Percentiles rank a stretch among this genome's conserved stretches.
Evolutionary conservation across 2,113 vertebrate species (phyloP).

Genomic region (Mastomys natalensis): DNA sequence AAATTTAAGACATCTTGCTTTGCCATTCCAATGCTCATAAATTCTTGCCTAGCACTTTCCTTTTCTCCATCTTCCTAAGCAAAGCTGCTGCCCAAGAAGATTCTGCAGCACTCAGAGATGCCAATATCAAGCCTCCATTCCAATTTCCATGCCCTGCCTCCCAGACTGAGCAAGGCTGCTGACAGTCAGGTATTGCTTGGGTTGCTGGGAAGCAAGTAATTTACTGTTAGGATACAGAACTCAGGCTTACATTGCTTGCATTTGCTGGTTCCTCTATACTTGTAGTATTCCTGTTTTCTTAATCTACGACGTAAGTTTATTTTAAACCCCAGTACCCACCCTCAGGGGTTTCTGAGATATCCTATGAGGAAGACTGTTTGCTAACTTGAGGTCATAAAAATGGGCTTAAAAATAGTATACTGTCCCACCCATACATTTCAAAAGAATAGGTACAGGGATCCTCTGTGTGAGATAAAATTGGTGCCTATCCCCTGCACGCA

Average conservation of each 20-base stretch:
- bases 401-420: conserved; percentile 69
- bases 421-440: conserved; percentile 57
- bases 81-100: background rate
- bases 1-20: background rate
- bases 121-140: background rate
- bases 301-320: conserved; percentile 33
- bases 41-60: background rate
- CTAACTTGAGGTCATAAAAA: conserved; percentile 48
- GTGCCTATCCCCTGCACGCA: conserved; percentile 54
- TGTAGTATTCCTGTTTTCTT: conserved; percentile 60
- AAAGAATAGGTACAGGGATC: conserved; percentile 67
- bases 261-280: conserved; percentile 10
- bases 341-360: conserved; percentile 65
- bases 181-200: background rate
- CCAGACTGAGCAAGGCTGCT: background rate
- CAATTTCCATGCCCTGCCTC: fast-evolving
- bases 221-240: background rate
- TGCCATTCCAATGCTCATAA: background rate
- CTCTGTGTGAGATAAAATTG: conserved; percentile 65
- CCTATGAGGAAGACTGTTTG: conserved; percentile 38
- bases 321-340: conserved; percentile 61
- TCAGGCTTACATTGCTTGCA: conserved; percentile 1
- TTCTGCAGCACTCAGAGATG: background rate
- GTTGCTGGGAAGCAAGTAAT: background rate
- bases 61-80: background rate